Percentiles rank a stretch among this genome's conserved stretches.
Evolutionary conservation across 2,113 vertebrate genomes (phyloP).

Genomic region (Micronisus gabar): DNA sequence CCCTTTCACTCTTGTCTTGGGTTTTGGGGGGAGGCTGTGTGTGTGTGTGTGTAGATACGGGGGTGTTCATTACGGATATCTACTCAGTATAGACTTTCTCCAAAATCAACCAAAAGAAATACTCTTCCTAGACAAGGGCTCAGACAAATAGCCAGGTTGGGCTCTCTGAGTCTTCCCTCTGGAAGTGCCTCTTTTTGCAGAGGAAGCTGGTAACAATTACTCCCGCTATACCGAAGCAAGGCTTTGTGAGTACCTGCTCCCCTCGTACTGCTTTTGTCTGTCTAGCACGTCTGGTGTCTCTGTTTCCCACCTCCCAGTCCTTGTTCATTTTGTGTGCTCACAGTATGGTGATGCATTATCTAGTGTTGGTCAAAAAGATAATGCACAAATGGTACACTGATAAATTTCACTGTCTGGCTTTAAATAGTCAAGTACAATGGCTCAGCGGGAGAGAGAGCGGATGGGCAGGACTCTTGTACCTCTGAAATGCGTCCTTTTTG

Average conservation of each 20-base stretch:
- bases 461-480: neutral
- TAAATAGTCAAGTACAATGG: neutral
- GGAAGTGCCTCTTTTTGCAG: neutral
- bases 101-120: neutral
- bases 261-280: neutral
- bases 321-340: neutral
- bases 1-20: neutral
- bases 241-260: neutral
- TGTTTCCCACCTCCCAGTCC: neutral
- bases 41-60: neutral
- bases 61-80: neutral
- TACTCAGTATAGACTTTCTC: neutral
- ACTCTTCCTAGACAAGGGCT: neutral
- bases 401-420: neutral
- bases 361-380: neutral
- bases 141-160: neutral
- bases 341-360: neutral
- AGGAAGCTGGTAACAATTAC: neutral
- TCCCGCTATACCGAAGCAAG: neutral
- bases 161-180: neutral
- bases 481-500: neutral
- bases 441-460: neutral
- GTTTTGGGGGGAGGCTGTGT: neutral
- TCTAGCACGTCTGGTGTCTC: neutral
- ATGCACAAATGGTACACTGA: neutral